Percentiles rank a stretch among this genome's conserved stretches.
Evolutionary conservation across 2,797 vertebrate species (phyloP).

Genomic region (Pelodytes ibericus): DNA sequence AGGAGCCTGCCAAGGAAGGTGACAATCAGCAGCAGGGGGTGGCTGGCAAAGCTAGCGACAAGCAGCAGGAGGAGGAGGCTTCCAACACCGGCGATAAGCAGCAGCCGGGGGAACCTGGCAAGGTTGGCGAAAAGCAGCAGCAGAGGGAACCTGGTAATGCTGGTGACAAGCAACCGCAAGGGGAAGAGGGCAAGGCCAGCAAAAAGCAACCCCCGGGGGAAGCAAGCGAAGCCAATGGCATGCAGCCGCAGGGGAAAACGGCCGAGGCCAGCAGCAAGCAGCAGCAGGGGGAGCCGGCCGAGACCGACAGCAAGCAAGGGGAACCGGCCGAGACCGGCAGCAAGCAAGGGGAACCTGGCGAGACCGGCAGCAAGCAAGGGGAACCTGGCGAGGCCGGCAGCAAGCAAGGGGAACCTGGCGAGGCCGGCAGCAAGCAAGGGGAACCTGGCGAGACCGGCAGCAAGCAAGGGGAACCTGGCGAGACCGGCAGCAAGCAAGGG

Average conservation of each 20-base stretch:
- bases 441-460: neutral
- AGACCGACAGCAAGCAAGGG: neutral
- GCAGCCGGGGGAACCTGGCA: no score
- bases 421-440: neutral
- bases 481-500: neutral
- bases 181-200: neutral
- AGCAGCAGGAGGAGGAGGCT: no score
- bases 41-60: no score
- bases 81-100: no score
- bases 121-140: neutral
- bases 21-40: no score
- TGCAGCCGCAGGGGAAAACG: neutral
- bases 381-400: neutral
- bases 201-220: neutral
- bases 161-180: neutral
- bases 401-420: neutral
- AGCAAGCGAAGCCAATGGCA: no score
- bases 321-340: neutral
- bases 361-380: neutral
- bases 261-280: neutral
- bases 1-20: no score
- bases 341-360: neutral
- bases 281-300: neutral
- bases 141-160: neutral
- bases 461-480: neutral